Conservation (phyloP, 2,888 invertebrate genomes). For the Pachymerium ferrugineum region DNA sequence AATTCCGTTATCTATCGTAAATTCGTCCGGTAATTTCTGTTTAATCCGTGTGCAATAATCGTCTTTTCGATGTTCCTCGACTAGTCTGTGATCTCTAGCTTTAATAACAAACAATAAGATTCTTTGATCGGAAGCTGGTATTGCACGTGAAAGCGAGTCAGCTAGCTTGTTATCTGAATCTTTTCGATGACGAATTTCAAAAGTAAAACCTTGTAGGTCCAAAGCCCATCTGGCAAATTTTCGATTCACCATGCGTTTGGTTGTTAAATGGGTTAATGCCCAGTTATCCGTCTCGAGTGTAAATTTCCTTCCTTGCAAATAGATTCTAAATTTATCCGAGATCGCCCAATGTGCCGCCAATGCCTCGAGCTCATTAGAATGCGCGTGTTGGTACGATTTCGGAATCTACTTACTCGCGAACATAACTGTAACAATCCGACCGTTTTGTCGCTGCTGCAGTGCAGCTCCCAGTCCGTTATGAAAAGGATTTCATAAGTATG, state of each 20-base stretch:
- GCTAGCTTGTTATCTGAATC: neutral
- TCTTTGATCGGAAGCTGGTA: too few relatives aligned
- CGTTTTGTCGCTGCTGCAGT: slow-evolving; percentile 1
- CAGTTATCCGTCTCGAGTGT: neutral
- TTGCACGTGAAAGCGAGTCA: slow-evolving; percentile 12
- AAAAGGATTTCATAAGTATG: too few relatives aligned
- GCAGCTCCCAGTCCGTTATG: slow-evolving; percentile 27
- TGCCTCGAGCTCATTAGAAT: slow-evolving; percentile 26
- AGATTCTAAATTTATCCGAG: slow-evolving; percentile 20
- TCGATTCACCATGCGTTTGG: neutral
- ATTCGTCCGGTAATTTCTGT: too few relatives aligned
- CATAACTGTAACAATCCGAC: neutral
- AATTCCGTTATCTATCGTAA: too few relatives aligned
- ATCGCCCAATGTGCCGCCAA: slow-evolving; percentile 26
- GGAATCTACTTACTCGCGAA: slow-evolving; percentile 1
- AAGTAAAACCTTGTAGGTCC: slow-evolving; percentile 10
- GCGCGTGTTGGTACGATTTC: neutral
- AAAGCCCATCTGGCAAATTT: slow-evolving; percentile 26
- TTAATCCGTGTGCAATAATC: too few relatives aligned
- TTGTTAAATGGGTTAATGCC: neutral
- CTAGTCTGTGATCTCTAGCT: too few relatives aligned
- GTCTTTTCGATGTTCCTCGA: too few relatives aligned
- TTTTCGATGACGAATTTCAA: neutral
- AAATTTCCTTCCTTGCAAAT: neutral
- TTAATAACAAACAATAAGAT: too few relatives aligned